Conservation (phyloP, 2,888 invertebrate genomes). For the Argyresthia goedartella region DNA sequence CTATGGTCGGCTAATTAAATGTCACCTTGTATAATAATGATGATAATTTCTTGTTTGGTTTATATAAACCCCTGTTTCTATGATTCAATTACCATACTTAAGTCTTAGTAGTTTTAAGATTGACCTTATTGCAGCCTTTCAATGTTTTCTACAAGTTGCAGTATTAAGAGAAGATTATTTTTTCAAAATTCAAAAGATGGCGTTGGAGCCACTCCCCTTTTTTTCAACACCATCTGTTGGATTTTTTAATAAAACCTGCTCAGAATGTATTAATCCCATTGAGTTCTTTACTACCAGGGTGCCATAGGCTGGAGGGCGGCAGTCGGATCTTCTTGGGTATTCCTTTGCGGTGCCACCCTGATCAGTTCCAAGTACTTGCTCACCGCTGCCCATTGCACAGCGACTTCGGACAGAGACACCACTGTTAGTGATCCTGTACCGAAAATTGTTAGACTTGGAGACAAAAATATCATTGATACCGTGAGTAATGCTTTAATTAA, state of each 20-base stretch:
- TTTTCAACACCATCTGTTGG: too few relatives aligned
- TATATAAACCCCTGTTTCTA: too few relatives aligned
- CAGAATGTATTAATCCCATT: not conserved
- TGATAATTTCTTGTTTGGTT: too few relatives aligned
- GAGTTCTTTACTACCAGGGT: slow-evolving; percentile 16
- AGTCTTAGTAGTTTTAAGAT: too few relatives aligned
- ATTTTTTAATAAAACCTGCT: not conserved
- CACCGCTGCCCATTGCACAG: slow-evolving; percentile 75
- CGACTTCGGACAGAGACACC: slow-evolving; percentile 15
- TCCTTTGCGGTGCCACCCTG: slow-evolving; percentile 73
- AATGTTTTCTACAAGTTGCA: too few relatives aligned
- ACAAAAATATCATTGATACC: slow-evolving; percentile 20
- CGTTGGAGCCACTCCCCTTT: too few relatives aligned
- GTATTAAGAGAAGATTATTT: too few relatives aligned
- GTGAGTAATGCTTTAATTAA: slow-evolving; percentile 10
- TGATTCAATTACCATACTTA: too few relatives aligned
- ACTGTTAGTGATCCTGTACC: slow-evolving; percentile 18
- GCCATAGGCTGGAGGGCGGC: slow-evolving; percentile 29
- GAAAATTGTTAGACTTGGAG: slow-evolving; percentile 28
- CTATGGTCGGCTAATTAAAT: too few relatives aligned
- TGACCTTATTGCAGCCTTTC: too few relatives aligned
- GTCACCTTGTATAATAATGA: too few relatives aligned
- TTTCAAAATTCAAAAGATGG: too few relatives aligned
- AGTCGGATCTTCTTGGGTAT: slow-evolving; percentile 21
- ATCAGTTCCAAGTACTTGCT: slow-evolving; percentile 72